Conservation (phyloP, 2,888 invertebrate species). For the Protonemura montana region DNA sequence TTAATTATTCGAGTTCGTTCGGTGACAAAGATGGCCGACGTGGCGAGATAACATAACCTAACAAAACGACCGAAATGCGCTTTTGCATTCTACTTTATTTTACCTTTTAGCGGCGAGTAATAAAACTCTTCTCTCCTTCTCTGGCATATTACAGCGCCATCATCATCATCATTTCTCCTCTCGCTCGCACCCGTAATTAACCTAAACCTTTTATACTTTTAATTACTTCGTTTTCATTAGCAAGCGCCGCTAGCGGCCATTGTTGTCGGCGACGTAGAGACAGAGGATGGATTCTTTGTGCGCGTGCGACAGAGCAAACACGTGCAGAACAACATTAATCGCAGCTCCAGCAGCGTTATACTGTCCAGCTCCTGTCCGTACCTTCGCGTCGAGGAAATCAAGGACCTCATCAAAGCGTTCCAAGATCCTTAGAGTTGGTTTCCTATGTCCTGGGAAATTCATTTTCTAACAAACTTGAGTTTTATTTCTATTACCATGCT, state of each 20-base stretch:
- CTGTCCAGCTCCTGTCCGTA: background rate
- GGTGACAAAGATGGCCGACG: background rate
- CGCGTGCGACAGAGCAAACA: background rate
- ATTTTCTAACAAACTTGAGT: no score
- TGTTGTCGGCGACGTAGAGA: constrained; percentile 26
- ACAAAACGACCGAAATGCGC: background rate
- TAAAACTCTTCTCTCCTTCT: background rate
- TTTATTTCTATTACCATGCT: no score
- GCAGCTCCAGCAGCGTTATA: background rate
- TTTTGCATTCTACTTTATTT: background rate
- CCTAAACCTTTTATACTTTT: constrained; percentile 76
- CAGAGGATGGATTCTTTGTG: constrained; percentile 29
- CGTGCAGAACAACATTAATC: constrained; percentile 30
- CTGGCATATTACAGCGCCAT: background rate
- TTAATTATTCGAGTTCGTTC: background rate
- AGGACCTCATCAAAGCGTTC: background rate
- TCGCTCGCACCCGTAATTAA: constrained; percentile 64
- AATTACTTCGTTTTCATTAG: constrained; percentile 74
- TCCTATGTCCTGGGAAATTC: no score
- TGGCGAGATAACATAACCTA: background rate
- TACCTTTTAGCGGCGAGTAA: background rate
- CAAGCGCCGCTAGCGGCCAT: constrained; percentile 24
- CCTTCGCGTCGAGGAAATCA: background rate
- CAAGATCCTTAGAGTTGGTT: no score
- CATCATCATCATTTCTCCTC: background rate